Evolutionary conservation across 2,113 vertebrate genomes (phyloP), one percentile per base, ranked within the genome.

Genomic region (Sakesphorus luctuosus): DNA sequence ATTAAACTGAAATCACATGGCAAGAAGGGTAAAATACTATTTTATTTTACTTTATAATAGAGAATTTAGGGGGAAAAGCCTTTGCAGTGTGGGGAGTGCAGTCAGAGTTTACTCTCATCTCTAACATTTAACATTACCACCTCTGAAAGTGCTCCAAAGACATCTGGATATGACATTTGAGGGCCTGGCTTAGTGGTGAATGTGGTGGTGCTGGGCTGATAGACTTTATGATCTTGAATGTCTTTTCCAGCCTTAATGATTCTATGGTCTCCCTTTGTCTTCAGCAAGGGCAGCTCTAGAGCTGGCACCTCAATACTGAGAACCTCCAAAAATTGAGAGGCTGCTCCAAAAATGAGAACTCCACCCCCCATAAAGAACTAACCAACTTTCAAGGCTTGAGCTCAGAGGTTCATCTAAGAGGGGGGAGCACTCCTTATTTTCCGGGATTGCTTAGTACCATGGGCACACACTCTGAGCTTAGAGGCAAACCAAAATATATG

Each of bases 1-100:
- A 97, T 97, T 95, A 94, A 97, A 93, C 82, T 87, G 87, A 96
- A 97, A 94, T 96, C 78, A 89, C 66, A 26, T 91, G 91, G 77
- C 31, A 46, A 91, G 58, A 94, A 95, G 94, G 91, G 92, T 90
- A 89, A 97, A 97, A 69, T 73, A 75, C 71, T 93, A 33, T 81
- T 97, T 90, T 84, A 78, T 96, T 97, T 95, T 87, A 92, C 89
- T 96, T 95, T 77, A 23, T 84, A 94, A 92, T 84, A 94, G 17
- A 9, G 28, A 40, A 55, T 65, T 76, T 29, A 31, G 36, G 4
- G 26, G 40, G 0, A 26, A 63, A 83, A 66, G 53, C 44, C 20
- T 8, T 4, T 52, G 35, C 23, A 29, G 49, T 5, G 5, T 17
- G 6, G 18, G 7, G 8, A n/a, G 23, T 49, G 26, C 35, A 44